phyloP scores from a whole-genome alignment of 2,113 vertebrate species.

The Oreochromis niloticus region DNA sequence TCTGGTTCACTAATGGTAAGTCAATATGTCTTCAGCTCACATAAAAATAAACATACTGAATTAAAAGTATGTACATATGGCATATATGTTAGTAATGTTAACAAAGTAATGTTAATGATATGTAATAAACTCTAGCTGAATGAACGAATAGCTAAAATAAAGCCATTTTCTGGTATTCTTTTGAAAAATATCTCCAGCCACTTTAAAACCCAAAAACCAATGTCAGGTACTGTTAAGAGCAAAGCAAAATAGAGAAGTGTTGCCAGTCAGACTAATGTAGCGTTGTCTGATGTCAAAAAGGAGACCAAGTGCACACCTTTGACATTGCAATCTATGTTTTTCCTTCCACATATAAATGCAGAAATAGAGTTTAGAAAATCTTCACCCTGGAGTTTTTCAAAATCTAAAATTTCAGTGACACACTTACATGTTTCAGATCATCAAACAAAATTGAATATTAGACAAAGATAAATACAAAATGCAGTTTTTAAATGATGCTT shows the following conservation, averaged over 20 bases:
- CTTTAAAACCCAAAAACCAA: neutral
- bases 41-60: neutral
- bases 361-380: neutral
- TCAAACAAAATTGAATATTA: neutral
- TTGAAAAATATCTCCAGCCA: neutral
- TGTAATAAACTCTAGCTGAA: neutral
- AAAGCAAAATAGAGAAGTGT: neutral
- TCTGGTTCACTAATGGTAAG: neutral
- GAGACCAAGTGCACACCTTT: neutral
- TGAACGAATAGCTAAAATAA: neutral
- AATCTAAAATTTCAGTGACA: neutral
- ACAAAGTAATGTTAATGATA: neutral
- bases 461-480: neutral
- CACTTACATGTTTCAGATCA: neutral
- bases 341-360: rapidly evolving
- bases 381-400: neutral
- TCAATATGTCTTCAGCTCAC: neutral
- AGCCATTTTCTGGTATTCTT: neutral
- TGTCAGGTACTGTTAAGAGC: neutral
- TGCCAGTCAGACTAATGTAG: no score
- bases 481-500: neutral
- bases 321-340: neutral
- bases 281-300: neutral
- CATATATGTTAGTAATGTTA: neutral
- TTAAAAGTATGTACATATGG: neutral